A percentile compares a stretch with the other conserved stretches of the same genome.
phyloP scores from a whole-genome alignment of 2,113 vertebrate genomes.

The Gymnarchus niloticus region DNA sequence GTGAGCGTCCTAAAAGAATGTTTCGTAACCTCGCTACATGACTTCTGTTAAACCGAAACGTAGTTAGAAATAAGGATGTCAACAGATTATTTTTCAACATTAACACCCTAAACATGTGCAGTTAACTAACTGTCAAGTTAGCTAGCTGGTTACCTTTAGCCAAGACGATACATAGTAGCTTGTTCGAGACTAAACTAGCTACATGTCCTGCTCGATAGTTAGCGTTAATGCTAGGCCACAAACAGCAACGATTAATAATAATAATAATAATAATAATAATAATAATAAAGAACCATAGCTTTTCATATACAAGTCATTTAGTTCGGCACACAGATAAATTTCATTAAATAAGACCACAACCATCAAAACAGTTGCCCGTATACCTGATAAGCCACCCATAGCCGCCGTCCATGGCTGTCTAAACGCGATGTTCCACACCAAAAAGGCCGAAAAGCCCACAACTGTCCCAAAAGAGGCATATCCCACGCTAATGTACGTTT shows the following conservation, averaged over 20 bases:
- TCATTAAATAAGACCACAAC: background rate
- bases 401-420: slow-evolving; percentile 79
- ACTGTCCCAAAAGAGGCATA: slow-evolving; percentile 68
- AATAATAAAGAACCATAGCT: background rate
- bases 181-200: background rate
- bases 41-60: no score
- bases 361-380: background rate
- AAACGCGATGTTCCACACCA: slow-evolving; percentile 77
- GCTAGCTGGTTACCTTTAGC: background rate
- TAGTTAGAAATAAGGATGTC: no score
- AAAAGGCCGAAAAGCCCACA: slow-evolving; percentile 75
- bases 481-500: slow-evolving; percentile 62
- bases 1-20: background rate
- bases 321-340: background rate
- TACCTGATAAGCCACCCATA: slow-evolving; percentile 86
- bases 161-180: background rate
- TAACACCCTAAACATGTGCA: background rate
- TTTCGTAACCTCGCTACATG: background rate
- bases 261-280: background rate
- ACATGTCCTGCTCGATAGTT: background rate
- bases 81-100: background rate
- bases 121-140: background rate
- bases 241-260: background rate
- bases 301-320: background rate
- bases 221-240: background rate